phyloP scores from a whole-genome alignment of 2,113 vertebrate genomes.

The Glaucomys volans region DNA sequence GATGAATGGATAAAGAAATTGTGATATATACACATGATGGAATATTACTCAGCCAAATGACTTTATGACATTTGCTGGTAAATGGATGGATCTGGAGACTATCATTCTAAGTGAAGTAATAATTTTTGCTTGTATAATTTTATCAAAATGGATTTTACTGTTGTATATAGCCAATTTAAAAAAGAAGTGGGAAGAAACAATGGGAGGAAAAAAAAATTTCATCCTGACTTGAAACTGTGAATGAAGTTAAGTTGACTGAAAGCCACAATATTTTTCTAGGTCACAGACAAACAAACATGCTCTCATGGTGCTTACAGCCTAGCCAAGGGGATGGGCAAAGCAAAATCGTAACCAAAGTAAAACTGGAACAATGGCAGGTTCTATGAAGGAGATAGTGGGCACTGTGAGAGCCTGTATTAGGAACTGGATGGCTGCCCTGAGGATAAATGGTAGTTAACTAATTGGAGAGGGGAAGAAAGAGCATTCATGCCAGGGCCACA shows the following conservation, averaged over 20 bases:
- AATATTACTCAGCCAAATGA: too few species aligned
- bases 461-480: background rate
- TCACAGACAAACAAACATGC: background rate
- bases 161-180: too few species aligned
- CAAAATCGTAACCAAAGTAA: background rate
- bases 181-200: too few species aligned
- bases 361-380: background rate
- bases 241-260: conserved; percentile 51
- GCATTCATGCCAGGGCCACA: background rate
- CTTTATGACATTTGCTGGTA: too few species aligned
- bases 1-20: too few species aligned
- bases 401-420: background rate
- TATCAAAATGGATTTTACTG: too few species aligned
- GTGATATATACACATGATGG: too few species aligned
- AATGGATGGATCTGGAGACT: too few species aligned
- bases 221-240: background rate
- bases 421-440: background rate
- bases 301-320: background rate
- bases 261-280: conserved; percentile 27
- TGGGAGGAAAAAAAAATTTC: conserved; percentile 22
- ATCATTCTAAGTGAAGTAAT: too few species aligned
- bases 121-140: too few species aligned
- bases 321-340: background rate
- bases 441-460: background rate
- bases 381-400: background rate